Evolutionary conservation across 2,113 vertebrate species (phyloP), one percentile per base, ranked within the genome.

Genomic region (Amblyornis subalaris): DNA sequence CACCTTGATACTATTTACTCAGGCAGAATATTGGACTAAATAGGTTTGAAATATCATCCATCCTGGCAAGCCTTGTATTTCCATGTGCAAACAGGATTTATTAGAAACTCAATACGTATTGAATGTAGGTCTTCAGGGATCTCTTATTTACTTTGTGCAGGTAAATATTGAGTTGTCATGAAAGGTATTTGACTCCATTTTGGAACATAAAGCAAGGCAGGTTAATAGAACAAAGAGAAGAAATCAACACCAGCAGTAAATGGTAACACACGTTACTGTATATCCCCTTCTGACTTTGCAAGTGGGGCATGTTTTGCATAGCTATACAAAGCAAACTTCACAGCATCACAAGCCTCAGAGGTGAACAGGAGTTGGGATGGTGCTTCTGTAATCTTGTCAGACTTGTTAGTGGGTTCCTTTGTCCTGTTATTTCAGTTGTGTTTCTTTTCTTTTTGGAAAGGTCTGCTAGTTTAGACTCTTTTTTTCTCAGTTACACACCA

Each of bases 31-130:
- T 86, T 77, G 55, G 82, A 51, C 82, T 95, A 84, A 90, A 67
- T 23, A 47, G 79, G 53, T 95, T 79, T 95, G 89, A 94, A 94
- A 94, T 94, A 85, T 94, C 80, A 94, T 91, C 94, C 67, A 89
- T 87, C 77, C 74, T 88, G 84, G 45, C 81, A 95, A 82, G 81
- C n/a, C 67, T 50, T 92, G 50, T 95, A 78, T 94, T 93, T 92
- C 81, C 87, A 89, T 92, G 81, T 62, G 81, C 91, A 94, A 96
- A 95, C 74, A 91, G 87, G 81, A 92, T 95, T 93, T 95, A 93
- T 93, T 96, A 95, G 89, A 95, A 93, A 95, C 62, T 94, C 82
- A 91, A 89, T 94, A 87, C 70, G 28, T 91, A 94, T 91, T 24
- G 78, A 95, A 91, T 54, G 54, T 44, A 75, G 57, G 84, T 93